These are phyloP conservation scores for Orcinus orca DNA, from an alignment of 2,113 vertebrate species.

Conservation along the genomic window DNA sequence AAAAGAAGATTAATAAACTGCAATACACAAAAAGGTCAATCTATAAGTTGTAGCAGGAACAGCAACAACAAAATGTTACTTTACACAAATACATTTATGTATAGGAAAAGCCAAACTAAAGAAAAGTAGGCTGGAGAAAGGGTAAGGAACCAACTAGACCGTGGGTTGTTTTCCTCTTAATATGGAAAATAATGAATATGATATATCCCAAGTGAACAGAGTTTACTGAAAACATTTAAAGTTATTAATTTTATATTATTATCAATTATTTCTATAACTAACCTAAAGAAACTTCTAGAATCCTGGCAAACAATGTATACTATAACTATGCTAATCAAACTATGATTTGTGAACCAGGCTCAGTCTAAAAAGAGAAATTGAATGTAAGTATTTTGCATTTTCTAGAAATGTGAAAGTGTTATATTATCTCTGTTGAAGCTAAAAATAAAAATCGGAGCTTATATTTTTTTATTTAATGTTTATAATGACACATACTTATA, in stretches of 20 bases:
- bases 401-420: background rate
- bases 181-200: background rate
- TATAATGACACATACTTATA: background rate
- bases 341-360: background rate
- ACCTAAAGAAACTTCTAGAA: background rate
- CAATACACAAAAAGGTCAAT: background rate
- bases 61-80: background rate
- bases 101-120: background rate
- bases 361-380: background rate
- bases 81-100: background rate
- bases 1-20: constrained; percentile 22
- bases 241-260: background rate
- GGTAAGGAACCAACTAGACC: background rate
- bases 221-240: background rate
- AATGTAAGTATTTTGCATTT: background rate
- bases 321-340: background rate
- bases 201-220: background rate
- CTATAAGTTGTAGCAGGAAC: background rate
- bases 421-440: background rate
- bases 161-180: background rate
- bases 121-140: background rate
- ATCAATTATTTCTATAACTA: background rate
- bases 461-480: background rate
- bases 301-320: background rate
- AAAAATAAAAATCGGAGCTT: background rate